These are phyloP conservation scores for Stomatorhinus walkeri DNA, from an alignment of 2,797 vertebrate genomes.

Conservation along the genomic window DNA sequence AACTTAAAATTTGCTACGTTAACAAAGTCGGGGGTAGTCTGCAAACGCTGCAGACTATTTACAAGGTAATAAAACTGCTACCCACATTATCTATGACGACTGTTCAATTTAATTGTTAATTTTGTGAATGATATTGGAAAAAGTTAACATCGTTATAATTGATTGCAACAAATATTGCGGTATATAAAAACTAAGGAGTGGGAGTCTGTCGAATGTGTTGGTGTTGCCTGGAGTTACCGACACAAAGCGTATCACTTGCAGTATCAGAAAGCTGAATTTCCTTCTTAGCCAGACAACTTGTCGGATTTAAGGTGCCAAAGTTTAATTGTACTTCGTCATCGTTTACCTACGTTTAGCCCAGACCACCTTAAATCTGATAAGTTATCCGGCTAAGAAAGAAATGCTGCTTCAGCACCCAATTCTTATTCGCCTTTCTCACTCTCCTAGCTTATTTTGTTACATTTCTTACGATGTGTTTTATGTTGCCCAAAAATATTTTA, in stretches of 20 bases:
- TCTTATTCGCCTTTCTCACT: neutral
- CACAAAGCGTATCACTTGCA: neutral
- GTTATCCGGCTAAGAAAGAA: neutral
- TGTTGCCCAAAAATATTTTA: neutral
- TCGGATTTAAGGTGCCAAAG: neutral
- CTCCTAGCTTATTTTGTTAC: neutral
- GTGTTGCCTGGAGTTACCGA: neutral
- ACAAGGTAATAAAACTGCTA: neutral
- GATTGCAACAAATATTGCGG: neutral
- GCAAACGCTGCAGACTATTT: neutral
- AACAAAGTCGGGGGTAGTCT: neutral
- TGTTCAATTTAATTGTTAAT: no score
- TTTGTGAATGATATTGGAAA: neutral
- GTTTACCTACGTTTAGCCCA: neutral
- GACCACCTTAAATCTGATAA: neutral
- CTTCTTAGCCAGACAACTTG: neutral
- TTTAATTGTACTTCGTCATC: neutral
- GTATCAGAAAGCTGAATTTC: neutral
- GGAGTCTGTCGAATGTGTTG: neutral
- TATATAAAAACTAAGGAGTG: neutral
- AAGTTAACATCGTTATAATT: neutral
- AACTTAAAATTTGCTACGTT: neutral
- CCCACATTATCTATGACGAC: neutral
- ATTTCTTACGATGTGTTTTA: neutral
- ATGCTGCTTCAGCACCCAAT: neutral